A percentile compares a stretch with the other conserved stretches of the same genome.
Evolutionary conservation across 2,888 invertebrate species (phyloP).

Genomic region (Zhuqinia jingwanae): DNA sequence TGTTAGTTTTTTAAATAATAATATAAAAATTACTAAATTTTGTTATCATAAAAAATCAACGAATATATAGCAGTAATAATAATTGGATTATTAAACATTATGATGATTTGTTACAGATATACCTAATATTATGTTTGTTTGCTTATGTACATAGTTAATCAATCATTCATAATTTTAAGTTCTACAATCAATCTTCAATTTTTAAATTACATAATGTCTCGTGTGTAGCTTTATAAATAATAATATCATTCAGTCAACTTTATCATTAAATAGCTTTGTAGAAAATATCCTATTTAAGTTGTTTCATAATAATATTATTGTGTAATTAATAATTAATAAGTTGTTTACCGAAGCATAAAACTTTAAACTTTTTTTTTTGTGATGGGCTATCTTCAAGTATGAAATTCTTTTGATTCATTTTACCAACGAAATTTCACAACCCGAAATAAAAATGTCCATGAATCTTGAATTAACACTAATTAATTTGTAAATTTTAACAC

Average conservation of each 20-base stretch:
- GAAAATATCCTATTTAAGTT: neutral
- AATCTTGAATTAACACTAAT: too few species aligned
- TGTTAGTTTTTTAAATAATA: conserved; percentile 16
- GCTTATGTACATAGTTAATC: conserved; percentile 30
- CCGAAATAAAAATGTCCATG: too few species aligned
- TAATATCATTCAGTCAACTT: conserved; percentile 22
- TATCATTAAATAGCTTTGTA: conserved; percentile 7
- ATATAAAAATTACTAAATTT: conserved; percentile 23
- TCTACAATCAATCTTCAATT: conserved; percentile 42
- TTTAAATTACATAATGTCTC: conserved; percentile 11
- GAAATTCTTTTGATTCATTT: too few species aligned
- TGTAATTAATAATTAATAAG: neutral
- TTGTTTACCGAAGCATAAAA: too few species aligned
- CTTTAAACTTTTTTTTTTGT: too few species aligned
- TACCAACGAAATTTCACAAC: too few species aligned
- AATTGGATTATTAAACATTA: conserved; percentile 6
- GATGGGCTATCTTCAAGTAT: too few species aligned
- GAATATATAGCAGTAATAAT: neutral
- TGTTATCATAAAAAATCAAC: neutral
- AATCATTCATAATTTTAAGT: neutral
- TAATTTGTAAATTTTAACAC: too few species aligned
- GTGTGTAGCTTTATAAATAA: conserved; percentile 27
- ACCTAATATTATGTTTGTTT: conserved; percentile 14
- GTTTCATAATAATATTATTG: neutral
- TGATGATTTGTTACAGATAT: conserved; percentile 20